Conservation (phyloP, 37 sponge, comb jelly and placozoan species). For the Chondrosia reniformis region DNA sequence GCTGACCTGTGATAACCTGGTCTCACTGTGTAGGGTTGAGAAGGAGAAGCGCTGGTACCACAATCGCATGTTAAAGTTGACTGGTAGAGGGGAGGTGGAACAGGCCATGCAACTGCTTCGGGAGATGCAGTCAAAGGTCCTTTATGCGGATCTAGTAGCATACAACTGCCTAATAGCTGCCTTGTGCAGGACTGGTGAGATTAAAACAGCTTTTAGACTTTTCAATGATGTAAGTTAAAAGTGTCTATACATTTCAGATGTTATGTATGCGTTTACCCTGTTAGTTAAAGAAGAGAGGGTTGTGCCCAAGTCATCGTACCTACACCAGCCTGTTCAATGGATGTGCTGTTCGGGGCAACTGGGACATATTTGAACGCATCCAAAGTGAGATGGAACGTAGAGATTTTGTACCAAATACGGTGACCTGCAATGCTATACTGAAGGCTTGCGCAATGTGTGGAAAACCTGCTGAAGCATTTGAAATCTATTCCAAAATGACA, state of each 20-base stretch:
- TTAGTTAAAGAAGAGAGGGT: conserved; percentile 64
- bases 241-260: neutral
- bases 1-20: neutral
- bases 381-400: conserved; percentile 58
- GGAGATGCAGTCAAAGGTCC: conserved; percentile 29
- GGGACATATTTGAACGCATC: conserved; percentile 28
- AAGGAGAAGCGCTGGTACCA: conserved; percentile 15
- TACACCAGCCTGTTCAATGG: conserved; percentile 60
- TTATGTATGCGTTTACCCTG: neutral
- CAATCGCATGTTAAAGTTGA: conserved; percentile 3
- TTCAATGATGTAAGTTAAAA: conserved; percentile 58
- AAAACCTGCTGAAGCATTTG: conserved; percentile 20
- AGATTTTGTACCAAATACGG: conserved; percentile 33
- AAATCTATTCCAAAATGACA: conserved; percentile 35
- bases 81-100: conserved; percentile 18
- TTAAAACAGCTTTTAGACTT: conserved; percentile 41
- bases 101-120: conserved; percentile 52
- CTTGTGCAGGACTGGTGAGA: conserved; percentile 27
- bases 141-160: conserved; percentile 26
- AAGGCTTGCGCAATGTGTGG: conserved; percentile 50
- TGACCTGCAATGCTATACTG: conserved; percentile 51
- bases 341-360: conserved; percentile 45
- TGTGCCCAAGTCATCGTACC: conserved; percentile 52
- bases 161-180: conserved; percentile 59
- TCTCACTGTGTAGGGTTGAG: neutral